These are phyloP conservation scores for Macrocentrus cingulum DNA, from an alignment of 1,140 invertebrate species.

Conservation along the genomic window DNA sequence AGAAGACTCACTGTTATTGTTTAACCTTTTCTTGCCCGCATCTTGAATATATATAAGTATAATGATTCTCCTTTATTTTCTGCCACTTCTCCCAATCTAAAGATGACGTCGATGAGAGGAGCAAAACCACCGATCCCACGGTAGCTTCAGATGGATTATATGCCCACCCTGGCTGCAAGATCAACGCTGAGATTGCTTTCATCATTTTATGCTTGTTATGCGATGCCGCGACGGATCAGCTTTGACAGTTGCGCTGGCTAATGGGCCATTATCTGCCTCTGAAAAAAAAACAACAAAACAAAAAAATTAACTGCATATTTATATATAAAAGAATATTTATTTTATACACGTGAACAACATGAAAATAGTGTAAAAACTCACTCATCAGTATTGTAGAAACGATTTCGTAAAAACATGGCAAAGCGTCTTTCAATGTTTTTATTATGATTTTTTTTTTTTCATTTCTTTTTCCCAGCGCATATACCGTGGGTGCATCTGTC, in stretches of 20 bases:
- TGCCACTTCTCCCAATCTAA: neutral
- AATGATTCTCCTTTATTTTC: no score
- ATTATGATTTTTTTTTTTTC: no score
- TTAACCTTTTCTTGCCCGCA: neutral
- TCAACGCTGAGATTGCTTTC: slow-evolving; percentile 41
- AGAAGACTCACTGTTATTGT: no score
- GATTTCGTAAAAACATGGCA: no score
- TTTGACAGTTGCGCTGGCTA: slow-evolving; percentile 22
- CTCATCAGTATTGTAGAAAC: no score
- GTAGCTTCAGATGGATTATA: slow-evolving; percentile 19
- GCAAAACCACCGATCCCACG: slow-evolving; percentile 32
- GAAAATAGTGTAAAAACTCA: no score
- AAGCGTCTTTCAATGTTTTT: no score
- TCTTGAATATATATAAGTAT: neutral
- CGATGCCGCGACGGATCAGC: slow-evolving; percentile 28
- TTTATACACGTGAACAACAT: no score
- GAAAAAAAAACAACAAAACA: no score
- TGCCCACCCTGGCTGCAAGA: slow-evolving; percentile 28
- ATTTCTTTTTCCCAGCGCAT: neutral
- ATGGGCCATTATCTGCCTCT: no score
- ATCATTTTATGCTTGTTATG: slow-evolving; percentile 43
- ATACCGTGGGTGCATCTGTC: slow-evolving; percentile 7
- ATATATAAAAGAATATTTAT: no score
- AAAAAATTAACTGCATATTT: no score
- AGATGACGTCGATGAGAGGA: neutral